Conservation (phyloP, 2,888 invertebrate species). For the Sminthurinus aureus region DNA sequence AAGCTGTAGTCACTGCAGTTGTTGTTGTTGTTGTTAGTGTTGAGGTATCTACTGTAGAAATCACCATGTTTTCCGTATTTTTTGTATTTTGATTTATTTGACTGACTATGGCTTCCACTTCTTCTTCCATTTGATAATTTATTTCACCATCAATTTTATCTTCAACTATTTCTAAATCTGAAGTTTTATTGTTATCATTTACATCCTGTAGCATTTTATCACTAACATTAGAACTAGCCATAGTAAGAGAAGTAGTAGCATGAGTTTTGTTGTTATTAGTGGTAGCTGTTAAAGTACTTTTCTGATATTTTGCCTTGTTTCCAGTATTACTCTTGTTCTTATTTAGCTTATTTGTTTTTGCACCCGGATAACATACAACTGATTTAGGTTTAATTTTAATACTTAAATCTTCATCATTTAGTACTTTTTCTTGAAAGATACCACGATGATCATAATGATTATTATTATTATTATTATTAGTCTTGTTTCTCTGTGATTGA, state of each 20-base stretch:
- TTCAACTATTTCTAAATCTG: background rate
- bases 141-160: background rate
- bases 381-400: background rate
- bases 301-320: no score
- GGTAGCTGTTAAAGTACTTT: background rate
- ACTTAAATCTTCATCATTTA: no score
- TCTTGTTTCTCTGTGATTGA: no score
- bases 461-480: no score
- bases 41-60: background rate
- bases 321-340: no score
- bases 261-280: background rate
- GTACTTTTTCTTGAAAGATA: no score
- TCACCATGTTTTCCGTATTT: no score
- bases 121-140: background rate
- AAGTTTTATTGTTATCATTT: background rate
- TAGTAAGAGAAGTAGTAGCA: background rate
- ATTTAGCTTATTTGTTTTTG: background rate
- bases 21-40: background rate
- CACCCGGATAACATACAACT: background rate
- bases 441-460: no score
- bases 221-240: background rate
- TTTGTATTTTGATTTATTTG: no score
- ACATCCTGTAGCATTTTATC: background rate
- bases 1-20: background rate
- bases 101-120: background rate